Conservation (phyloP, 2,113 vertebrate genomes). For the Aegotheles bennettii region DNA sequence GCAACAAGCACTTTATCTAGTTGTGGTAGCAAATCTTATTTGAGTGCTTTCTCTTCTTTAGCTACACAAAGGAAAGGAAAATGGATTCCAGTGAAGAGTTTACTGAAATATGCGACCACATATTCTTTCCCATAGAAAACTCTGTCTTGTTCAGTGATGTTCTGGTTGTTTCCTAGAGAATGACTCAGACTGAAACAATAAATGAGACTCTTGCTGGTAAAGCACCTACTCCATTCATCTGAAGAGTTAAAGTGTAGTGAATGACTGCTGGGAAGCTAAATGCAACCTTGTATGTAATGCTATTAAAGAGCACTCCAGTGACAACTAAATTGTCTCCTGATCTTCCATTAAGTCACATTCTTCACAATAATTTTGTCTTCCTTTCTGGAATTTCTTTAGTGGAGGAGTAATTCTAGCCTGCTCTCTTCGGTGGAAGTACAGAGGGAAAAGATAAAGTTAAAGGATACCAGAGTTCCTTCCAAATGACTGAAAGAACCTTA, state of each 20-base stretch:
- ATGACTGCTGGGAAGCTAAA: not conserved
- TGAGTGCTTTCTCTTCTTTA: not conserved
- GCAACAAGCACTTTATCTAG: not conserved
- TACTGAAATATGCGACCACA: not conserved
- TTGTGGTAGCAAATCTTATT: not conserved
- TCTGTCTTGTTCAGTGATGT: not conserved
- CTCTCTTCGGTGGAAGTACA: not conserved
- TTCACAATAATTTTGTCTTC: not conserved
- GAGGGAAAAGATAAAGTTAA: not conserved
- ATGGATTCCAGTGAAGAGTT: not conserved
- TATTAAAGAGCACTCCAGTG: not conserved
- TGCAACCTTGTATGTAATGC: not conserved
- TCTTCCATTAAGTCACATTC: not conserved
- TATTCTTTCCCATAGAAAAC: not conserved
- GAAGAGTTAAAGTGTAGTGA: not conserved
- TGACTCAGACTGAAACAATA: not conserved
- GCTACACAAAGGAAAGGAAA: not conserved
- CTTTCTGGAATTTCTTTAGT: not conserved
- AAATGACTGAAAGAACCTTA: not conserved
- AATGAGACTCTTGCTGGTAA: not conserved
- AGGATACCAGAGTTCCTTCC: not conserved
- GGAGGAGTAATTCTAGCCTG: not conserved
- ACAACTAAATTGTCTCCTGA: not conserved
- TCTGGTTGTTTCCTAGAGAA: not conserved
- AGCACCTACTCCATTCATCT: not conserved